phyloP scores from a whole-genome alignment of 2,113 vertebrate species.

The Madoqua kirkii region DNA sequence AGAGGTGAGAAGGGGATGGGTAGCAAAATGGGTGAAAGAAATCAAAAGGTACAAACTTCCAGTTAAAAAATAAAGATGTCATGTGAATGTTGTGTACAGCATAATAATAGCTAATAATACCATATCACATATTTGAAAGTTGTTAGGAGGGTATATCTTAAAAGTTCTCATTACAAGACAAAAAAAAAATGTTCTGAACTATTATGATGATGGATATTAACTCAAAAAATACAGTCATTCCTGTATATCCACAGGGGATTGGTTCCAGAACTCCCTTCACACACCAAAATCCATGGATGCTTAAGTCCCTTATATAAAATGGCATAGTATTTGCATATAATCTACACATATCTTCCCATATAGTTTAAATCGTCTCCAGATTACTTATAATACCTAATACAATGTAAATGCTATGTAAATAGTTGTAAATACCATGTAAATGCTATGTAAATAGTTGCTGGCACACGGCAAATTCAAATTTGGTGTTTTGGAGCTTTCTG shows the following conservation, averaged over 20 bases:
- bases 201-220: neutral
- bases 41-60: neutral
- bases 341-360: neutral
- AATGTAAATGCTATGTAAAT: neutral
- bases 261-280: neutral
- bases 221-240: neutral
- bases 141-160: neutral
- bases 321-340: neutral
- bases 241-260: rapidly evolving
- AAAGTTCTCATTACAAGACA: neutral
- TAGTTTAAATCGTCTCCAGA: neutral
- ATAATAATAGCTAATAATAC: neutral
- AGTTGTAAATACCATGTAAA: neutral
- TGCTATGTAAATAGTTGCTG: neutral
- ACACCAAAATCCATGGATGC: neutral
- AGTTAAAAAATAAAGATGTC: neutral
- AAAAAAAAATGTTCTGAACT: neutral
- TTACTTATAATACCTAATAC: neutral
- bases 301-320: neutral
- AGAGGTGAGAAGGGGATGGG: neutral
- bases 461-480: neutral
- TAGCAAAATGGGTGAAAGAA: neutral
- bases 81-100: neutral
- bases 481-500: neutral
- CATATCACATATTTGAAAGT: no score